Base-by-base conservation (phyloP, 2,113 vertebrate species). In the Butastur rufipennis region DNA sequence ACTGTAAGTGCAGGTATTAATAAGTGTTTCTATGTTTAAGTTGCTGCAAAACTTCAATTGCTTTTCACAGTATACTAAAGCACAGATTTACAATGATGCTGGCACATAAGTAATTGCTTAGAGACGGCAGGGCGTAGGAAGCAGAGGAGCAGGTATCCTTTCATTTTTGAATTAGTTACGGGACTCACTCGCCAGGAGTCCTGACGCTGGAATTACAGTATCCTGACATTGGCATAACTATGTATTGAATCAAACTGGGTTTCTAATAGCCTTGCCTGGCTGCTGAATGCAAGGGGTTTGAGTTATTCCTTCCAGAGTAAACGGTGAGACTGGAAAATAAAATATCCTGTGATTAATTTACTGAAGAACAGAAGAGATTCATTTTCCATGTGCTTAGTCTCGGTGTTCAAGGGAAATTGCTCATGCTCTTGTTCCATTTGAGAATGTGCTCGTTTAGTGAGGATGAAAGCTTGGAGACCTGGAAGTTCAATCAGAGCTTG, bases 271-370 rank as follows among this genome's bases (percentile, higher is more conserved):
- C 93, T 95, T 89, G 58, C 81, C 72, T 91, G 53, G 38, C 77
- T 93, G 52, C 86, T 6, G 11, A 59, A 62, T 93, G 68, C 29
- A 93, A 92, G 66, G 43, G 21, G 25, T 42, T 82, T 88, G 90
- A 97, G 86, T 95, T 97, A 95, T 92, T 87, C 70, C 55, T 83
- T 0, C 0, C 70, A 74, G 78, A 93, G 68, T 95, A 94, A 97
- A 93, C 0, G 2, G 58, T 81, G 86, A 92, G 81, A 63, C 65
- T 53, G 62, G 75, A 96, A 94, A 97, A 96, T 79, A 94, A 94
- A 94, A 92, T 62, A 84, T 86, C 83, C 29, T 84, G 90, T 95
- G 90, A 96, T 95, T 95, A 94, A 97, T 95, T 96, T 96, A 85
- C 87, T 93, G 83, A 89, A 81, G 89, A 96, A 94, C 65, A 95